Evolutionary conservation across 1,140 invertebrate species (phyloP), one percentile per base, ranked within the genome.

Genomic region (Hetaerina americana): DNA sequence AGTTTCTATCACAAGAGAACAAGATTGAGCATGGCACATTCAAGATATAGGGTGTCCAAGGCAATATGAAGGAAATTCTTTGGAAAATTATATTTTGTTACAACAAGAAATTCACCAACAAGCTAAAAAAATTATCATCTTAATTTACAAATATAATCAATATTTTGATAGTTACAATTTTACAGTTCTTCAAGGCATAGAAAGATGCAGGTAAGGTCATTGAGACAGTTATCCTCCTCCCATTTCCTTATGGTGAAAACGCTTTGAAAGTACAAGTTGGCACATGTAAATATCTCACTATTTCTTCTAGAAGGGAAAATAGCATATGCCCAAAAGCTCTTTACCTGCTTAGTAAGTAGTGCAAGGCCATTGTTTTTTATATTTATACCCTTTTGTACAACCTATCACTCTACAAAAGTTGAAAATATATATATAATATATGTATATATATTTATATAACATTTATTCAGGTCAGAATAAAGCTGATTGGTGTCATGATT

Each of bases 21-120:
- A 57, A 57, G 40, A 57, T 57, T 57, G 40, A 57, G 40, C 40
- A 57, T 57, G 40, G 40, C 40, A 57, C 40, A 57, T 57, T 57
- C 40, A 57, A 57, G 40, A 57, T 57, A 57, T 18, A 18, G 22
- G 40, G 15, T 57, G 2, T 57, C n/a, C 40, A 57, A 57, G 40
- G 40, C 40, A 57, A 57, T 57, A 18, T 57, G 40, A 57, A 57
- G 40, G 40, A 57, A n/a, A 57, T 57, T 57, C 40, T 57, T 57
- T 57, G 40, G 40, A 57, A 57, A 57, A 57, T 57, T 57, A 57
- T 57, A 57, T 57, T 57, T 57, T 57, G 40, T 57, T 57, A 57
- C 40, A 57, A 57, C 40, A 57, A 57, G 40, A 57, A 57, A 57
- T 57, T 57, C 40, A 57, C 40, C 40, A 57, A 57, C 40, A 57